Conservation (phyloP, 2,888 invertebrate species). For the Poecilobothrus nobilitatus region DNA sequence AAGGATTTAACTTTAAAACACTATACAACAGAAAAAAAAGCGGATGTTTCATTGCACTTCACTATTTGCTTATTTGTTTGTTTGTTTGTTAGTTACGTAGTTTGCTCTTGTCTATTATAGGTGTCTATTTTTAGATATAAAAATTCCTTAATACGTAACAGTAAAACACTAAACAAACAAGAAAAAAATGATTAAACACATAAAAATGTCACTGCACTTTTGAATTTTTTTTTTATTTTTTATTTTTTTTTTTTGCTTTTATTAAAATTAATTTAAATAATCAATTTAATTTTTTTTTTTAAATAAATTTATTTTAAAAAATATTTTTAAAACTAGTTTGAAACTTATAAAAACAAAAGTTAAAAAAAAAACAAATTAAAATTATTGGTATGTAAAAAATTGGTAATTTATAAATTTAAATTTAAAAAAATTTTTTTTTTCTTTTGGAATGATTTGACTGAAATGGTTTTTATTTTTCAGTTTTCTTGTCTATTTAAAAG, state of each 20-base stretch:
- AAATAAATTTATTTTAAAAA: too few relatives aligned
- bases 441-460: not conserved
- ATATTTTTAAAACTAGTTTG: too few relatives aligned
- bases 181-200: not conserved
- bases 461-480: too few relatives aligned
- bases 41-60: slow-evolving; percentile 3
- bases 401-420: not conserved
- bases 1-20: not conserved
- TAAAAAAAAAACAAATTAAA: not conserved
- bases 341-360: too few relatives aligned
- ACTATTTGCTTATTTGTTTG: not conserved
- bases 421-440: not conserved
- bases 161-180: too few relatives aligned
- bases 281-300: not conserved
- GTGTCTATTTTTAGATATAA: slow-evolving; percentile 4
- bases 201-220: slow-evolving; percentile 6
- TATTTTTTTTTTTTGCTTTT: not conserved
- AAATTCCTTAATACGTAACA: not conserved
- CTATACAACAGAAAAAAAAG: not conserved
- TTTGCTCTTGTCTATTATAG: slow-evolving; percentile 6
- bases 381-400: not conserved
- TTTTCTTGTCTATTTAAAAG: not conserved
- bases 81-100: too few relatives aligned
- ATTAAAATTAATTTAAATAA: not conserved
- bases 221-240: not conserved